Evolutionary conservation across 2,113 vertebrate genomes (phyloP).

Genomic region (Tautogolabrus adspersus): DNA sequence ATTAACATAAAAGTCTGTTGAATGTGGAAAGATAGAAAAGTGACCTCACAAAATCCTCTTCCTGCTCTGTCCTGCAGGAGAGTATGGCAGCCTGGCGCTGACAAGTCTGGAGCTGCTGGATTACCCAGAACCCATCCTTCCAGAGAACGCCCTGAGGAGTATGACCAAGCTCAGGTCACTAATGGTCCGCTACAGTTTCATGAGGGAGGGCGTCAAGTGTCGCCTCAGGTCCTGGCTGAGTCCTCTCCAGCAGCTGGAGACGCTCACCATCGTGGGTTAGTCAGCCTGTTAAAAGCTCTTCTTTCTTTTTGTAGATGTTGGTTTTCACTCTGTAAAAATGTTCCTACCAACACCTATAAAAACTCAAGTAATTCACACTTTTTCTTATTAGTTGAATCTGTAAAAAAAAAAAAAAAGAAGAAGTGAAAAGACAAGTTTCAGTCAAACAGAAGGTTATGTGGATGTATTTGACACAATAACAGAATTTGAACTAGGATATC

Average conservation of each 20-base stretch:
- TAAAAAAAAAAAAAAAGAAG: no score
- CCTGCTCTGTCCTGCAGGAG: constrained; percentile 19
- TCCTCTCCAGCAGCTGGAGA: constrained; percentile 59
- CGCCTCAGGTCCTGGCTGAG: constrained; percentile 72
- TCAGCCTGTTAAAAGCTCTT: background rate
- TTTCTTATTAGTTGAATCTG: no score
- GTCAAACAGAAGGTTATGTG: no score
- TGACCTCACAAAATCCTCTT: no score
- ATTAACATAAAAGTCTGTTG: no score
- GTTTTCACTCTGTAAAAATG: no score
- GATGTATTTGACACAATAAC: no score
- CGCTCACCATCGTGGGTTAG: constrained; percentile 69
- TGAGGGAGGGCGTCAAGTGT: constrained; percentile 68
- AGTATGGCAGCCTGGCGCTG: constrained; percentile 57
- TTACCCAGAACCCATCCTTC: constrained; percentile 71
- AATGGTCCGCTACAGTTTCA: constrained; percentile 68
- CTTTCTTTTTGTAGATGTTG: background rate
- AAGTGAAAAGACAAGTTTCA: no score
- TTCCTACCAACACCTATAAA: no score
- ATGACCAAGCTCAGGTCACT: constrained; percentile 63
- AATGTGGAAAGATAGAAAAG: no score
- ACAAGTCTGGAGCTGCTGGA: constrained; percentile 72
- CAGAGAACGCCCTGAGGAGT: constrained; percentile 57
- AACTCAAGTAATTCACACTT: no score
- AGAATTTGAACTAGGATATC: no score